Evolutionary conservation across 2,888 invertebrate species (phyloP).

Genomic region (Corythucha ciliata): DNA sequence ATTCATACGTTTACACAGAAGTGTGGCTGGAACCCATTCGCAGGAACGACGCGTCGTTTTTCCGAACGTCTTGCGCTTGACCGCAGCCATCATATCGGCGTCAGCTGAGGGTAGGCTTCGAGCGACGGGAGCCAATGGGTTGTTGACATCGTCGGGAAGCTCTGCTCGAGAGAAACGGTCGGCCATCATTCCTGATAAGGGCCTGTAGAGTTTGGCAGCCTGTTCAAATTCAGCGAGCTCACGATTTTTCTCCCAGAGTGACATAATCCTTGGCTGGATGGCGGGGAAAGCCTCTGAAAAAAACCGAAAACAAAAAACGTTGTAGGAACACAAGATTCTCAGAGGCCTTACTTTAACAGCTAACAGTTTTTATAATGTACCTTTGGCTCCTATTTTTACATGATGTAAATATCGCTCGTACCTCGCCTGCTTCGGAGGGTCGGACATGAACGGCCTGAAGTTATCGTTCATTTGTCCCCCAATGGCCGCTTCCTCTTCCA

Average conservation of each 20-base stretch:
- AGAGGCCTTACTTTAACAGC: too few species aligned
- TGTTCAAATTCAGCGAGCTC: constrained; percentile 72
- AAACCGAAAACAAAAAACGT: not conserved
- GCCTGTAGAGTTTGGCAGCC: constrained; percentile 60
- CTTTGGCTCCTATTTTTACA: constrained; percentile 45
- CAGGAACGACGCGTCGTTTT: constrained; percentile 55
- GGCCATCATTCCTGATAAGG: constrained; percentile 45
- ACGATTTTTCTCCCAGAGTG: constrained; percentile 71
- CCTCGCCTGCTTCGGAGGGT: constrained; percentile 64
- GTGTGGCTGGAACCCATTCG: constrained; percentile 72
- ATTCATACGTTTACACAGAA: constrained; percentile 88
- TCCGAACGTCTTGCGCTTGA: constrained; percentile 66
- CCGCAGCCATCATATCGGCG: constrained; percentile 48
- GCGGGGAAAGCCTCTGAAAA: constrained; percentile 38
- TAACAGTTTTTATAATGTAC: too few species aligned
- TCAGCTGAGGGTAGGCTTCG: not conserved
- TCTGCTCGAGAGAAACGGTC: constrained; percentile 56
- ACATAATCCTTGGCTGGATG: constrained; percentile 47
- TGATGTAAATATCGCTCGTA: constrained; percentile 58
- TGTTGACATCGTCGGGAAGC: constrained; percentile 43
- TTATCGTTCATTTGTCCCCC: too few species aligned
- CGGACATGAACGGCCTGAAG: constrained; percentile 61
- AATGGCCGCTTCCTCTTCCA: too few species aligned
- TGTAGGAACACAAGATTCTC: too few species aligned
- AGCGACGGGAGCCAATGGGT: constrained; percentile 39